These are phyloP conservation scores for Tachycineta bicolor DNA, from an alignment of 2,113 vertebrate species.

Conservation along the genomic window DNA sequence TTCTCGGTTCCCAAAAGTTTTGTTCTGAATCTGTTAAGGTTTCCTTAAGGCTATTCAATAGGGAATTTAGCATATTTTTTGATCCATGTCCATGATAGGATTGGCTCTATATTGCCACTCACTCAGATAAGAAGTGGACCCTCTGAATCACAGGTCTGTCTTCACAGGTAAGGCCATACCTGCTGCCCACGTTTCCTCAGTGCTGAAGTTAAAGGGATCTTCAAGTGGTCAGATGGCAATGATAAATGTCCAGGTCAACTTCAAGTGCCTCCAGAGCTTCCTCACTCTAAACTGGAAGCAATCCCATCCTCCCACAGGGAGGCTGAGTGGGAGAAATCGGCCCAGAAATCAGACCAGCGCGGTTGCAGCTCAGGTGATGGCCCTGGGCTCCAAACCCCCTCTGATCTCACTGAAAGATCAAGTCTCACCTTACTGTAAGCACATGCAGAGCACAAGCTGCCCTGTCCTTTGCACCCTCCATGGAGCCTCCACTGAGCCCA, in stretches of 20 bases:
- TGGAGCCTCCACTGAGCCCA: background rate
- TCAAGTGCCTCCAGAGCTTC: background rate
- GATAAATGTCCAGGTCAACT: background rate
- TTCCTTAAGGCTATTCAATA: background rate
- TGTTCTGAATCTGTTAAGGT: background rate
- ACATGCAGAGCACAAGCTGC: background rate
- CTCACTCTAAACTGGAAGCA: background rate
- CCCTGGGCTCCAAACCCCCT: background rate
- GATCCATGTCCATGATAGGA: background rate
- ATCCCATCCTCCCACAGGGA: background rate
- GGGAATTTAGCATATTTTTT: background rate
- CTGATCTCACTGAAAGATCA: accelerated
- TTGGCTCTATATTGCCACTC: background rate
- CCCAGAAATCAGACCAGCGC: background rate
- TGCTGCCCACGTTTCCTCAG: background rate
- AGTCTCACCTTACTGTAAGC: background rate
- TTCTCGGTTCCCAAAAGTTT: background rate
- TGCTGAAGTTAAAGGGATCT: background rate
- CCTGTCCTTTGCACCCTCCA: accelerated
- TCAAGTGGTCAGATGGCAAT: background rate
- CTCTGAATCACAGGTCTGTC: background rate
- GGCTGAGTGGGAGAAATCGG: background rate
- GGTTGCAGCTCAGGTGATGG: background rate
- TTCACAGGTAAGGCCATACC: background rate
- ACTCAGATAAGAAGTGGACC: background rate